These are phyloP conservation scores for Elaphurus davidianus DNA, from an alignment of 2,113 vertebrate species.

Conservation along the genomic window DNA sequence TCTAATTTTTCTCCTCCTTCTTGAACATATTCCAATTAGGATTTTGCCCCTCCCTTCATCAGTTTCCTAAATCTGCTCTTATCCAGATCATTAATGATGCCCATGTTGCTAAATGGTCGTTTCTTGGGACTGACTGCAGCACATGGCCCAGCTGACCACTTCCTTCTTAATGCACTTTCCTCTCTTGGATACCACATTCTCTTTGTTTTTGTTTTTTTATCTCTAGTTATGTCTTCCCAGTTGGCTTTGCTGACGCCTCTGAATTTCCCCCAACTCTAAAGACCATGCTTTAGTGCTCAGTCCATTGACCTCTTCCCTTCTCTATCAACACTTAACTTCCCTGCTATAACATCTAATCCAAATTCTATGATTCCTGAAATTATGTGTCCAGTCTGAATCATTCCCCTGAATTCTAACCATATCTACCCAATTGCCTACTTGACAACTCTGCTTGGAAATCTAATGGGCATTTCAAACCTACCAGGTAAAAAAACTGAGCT, in stretches of 20 bases:
- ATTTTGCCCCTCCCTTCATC: rapidly evolving
- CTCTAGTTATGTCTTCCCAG: not conserved
- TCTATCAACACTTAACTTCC: not conserved
- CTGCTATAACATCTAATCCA: not conserved
- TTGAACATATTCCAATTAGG: not conserved
- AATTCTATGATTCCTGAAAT: not conserved
- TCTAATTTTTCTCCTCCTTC: not conserved
- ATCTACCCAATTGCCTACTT: not conserved
- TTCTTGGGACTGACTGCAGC: not conserved
- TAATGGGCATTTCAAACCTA: not conserved
- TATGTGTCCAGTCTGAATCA: not conserved
- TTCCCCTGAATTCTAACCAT: not conserved
- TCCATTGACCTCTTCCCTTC: not conserved
- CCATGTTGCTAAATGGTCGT: not conserved
- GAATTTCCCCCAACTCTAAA: not conserved
- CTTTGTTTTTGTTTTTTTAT: not conserved
- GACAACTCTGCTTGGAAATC: not conserved
- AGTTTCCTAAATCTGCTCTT: not conserved
- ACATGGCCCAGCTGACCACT: not conserved
- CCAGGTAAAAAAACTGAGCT: not conserved
- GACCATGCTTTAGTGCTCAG: not conserved
- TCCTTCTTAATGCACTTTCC: not conserved
- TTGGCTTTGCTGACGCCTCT: not conserved
- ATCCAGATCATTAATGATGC: not conserved
- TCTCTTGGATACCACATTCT: not conserved